phyloP scores from a whole-genome alignment of 2,888 invertebrate genomes.

The Epistrophe eligans region DNA sequence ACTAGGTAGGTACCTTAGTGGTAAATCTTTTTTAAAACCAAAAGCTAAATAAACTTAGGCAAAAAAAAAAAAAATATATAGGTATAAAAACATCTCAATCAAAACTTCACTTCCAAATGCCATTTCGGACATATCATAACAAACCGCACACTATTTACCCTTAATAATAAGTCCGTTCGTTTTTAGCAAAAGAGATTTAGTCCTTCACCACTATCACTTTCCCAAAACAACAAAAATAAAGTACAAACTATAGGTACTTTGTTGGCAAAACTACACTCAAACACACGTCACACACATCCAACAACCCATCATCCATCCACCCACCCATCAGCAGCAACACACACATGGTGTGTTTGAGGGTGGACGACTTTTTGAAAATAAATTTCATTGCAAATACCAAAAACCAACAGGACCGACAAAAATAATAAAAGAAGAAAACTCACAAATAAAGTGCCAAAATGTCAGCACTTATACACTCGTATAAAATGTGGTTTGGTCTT shows the following conservation, averaged over 20 bases:
- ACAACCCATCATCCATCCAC: background rate
- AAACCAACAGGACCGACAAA: slow-evolving; percentile 46
- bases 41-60: slow-evolving; percentile 12
- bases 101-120: slow-evolving; percentile 36
- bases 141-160: slow-evolving; percentile 55
- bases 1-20: too few relatives aligned
- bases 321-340: background rate
- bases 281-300: background rate
- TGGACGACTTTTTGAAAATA: slow-evolving; percentile 51
- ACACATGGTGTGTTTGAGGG: slow-evolving; percentile 22
- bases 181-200: slow-evolving; percentile 32
- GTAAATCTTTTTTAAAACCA: background rate
- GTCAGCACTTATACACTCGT: slow-evolving; percentile 73
- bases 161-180: slow-evolving; percentile 45
- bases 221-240: slow-evolving; percentile 2
- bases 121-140: slow-evolving; percentile 49
- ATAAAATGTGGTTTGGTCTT: slow-evolving; percentile 64
- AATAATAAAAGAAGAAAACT: slow-evolving; percentile 26
- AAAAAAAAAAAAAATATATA: too few relatives aligned
- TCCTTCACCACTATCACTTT: slow-evolving; percentile 60
- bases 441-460: slow-evolving; percentile 75
- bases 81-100: slow-evolving; percentile 45
- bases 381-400: slow-evolving; percentile 63
- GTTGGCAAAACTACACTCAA: slow-evolving; percentile 13
- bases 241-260: slow-evolving; percentile 3